Percentiles rank a stretch among this genome's conserved stretches.
These are phyloP conservation scores for Papilio aristodemus DNA, from an alignment of 1,140 invertebrate species.

Conservation along the genomic window DNA sequence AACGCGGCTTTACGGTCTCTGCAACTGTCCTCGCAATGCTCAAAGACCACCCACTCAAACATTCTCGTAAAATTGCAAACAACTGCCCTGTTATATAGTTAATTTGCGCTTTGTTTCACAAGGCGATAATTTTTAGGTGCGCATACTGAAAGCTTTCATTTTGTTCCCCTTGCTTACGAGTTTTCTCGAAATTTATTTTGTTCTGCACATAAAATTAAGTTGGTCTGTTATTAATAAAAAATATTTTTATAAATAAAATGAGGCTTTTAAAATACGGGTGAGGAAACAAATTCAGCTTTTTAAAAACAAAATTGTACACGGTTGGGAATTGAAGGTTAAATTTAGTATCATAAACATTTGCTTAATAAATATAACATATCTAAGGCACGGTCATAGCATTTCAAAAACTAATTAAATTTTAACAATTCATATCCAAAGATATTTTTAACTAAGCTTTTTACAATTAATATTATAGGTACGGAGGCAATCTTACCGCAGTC, in stretches of 20 bases:
- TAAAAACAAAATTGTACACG: too few species aligned
- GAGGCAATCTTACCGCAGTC: too few species aligned
- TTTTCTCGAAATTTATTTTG: neutral
- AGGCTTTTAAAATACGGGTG: too few species aligned
- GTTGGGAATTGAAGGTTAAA: too few species aligned
- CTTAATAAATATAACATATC: too few species aligned
- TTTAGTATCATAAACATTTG: too few species aligned
- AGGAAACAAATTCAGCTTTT: too few species aligned
- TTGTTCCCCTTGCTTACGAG: neutral
- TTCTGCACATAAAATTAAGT: neutral
- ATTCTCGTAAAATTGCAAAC: conserved; percentile 24
- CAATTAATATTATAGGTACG: too few species aligned
- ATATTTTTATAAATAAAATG: neutral
- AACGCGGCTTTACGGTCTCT: conserved; percentile 14
- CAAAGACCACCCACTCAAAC: conserved; percentile 14
- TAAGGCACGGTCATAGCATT: too few species aligned
- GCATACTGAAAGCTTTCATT: neutral
- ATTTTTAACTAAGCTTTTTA: too few species aligned
- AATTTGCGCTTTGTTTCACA: conserved; percentile 21
- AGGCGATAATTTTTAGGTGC: conserved; percentile 17
- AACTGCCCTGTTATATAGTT: conserved; percentile 19
- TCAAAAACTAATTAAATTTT: too few species aligned
- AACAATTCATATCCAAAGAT: too few species aligned
- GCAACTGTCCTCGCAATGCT: conserved; percentile 27
- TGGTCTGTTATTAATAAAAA: neutral